Base-by-base conservation (phyloP, 2,797 vertebrate genomes). In the Pogonophryne albipinna region DNA sequence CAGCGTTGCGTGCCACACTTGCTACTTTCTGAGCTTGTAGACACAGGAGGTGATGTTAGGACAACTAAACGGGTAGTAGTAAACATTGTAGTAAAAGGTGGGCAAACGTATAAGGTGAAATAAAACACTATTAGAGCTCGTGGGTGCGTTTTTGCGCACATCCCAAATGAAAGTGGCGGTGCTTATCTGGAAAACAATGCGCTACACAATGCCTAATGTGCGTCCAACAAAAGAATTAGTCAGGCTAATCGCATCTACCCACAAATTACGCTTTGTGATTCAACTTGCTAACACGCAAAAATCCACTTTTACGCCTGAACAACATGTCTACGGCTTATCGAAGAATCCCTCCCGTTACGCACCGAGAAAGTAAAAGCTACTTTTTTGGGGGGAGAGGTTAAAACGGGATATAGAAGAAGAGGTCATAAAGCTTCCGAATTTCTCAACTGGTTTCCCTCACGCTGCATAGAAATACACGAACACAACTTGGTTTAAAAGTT, bases 181-280 rank as follows among this genome's bases (percentile, higher is more conserved):
- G 91, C 77, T 90, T 66, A 74, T 84, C 74, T 70, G 20, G 81
- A 70, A 85, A 89, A 92, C 91, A 89, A 88, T 74, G 82, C 86
- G 59, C 81, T 6, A 72, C 87, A 83, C 83, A 78, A 75, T 46
- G 78, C 84, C 79, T 71, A 66, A 87, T 83, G 80, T 79, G 82
- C 57, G 80, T 69, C 85, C 90, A 86, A 94, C 92, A 93, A 94
- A 92, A 92, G 89, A 91, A 89, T 91, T 84, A 92, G 84, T 88
- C 82, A 10, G 50, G 89, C 85, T 93, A 87, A 92, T 93, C 84
- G 85, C 88, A 45, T 87, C 80, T 77, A 49, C 71, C 67, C 84
- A 42, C 74, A 78, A 87, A 87, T 82, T 73, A 82, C 44, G 83
- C 78, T 60, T 72, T 64, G 75, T 57, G 62, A 78, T 84, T 77